phyloP scores from a whole-genome alignment of 1,140 invertebrate genomes.

The Drosophila seguyi region DNA sequence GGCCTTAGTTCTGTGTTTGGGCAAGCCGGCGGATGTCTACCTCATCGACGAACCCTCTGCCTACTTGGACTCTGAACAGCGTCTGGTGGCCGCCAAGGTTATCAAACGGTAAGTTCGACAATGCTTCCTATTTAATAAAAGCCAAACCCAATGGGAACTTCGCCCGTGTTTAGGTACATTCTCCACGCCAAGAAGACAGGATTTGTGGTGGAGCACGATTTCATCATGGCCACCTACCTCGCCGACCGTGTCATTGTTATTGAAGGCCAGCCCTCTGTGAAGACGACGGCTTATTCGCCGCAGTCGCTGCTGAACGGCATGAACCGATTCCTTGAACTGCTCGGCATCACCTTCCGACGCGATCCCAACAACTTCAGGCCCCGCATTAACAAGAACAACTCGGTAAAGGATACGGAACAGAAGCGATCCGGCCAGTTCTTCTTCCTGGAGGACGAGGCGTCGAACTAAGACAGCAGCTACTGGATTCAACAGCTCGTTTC shows the following conservation, averaged over 20 bases:
- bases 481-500: conserved; percentile 24
- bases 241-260: conserved; percentile 99
- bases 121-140: neutral
- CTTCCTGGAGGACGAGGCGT: conserved; percentile 95
- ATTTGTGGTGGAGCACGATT: conserved; percentile 99
- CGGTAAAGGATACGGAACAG: conserved; percentile 99
- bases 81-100: conserved; percentile 99
- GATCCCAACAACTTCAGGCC: conserved; percentile 99
- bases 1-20: conserved; percentile 97
- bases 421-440: conserved; percentile 99
- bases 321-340: conserved; percentile 98
- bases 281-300: conserved; percentile 95
- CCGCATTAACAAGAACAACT: conserved; percentile 98
- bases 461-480: conserved; percentile 36
- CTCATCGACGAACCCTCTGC: conserved; percentile 99
- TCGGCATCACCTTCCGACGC: conserved; percentile 98
- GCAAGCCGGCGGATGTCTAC: conserved; percentile 99
- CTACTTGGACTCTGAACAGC: conserved; percentile 99
- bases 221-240: conserved; percentile 99
- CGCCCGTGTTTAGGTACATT: conserved; percentile 92
- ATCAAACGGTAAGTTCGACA: conserved; percentile 92
- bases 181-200: conserved; percentile 99
- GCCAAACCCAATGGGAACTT: neutral
- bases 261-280: conserved; percentile 95
- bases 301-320: conserved; percentile 98